phyloP scores from a whole-genome alignment of 2,888 invertebrate species.

The Ctenicera cuprea region DNA sequence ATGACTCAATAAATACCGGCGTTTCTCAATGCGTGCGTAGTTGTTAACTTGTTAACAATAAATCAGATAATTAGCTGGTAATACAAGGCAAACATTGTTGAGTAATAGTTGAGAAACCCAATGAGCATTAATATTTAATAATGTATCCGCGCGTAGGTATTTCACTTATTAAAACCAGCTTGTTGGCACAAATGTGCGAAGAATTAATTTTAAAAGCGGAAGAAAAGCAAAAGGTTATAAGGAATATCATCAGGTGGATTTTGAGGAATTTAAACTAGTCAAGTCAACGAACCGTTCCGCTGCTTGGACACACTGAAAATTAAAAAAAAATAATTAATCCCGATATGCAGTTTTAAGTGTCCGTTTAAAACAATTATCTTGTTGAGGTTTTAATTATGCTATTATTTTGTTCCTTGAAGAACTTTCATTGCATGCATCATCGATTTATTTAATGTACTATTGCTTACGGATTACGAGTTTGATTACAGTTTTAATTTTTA shows the following conservation, averaged over 20 bases:
- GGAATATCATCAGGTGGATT: background rate
- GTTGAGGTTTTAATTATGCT: background rate
- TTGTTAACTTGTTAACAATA: conserved; percentile 24
- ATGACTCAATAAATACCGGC: conserved; percentile 11
- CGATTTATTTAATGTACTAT: background rate
- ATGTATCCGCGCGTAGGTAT: conserved; percentile 8
- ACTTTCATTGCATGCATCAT: background rate
- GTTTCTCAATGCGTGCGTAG: conserved; percentile 18
- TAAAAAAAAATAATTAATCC: background rate
- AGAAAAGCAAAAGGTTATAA: conserved; percentile 8
- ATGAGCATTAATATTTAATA: conserved; percentile 14
- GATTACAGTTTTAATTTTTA: background rate
- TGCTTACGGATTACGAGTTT: no score
- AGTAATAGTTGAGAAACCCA: conserved; percentile 17
- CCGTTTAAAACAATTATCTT: background rate
- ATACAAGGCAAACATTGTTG: conserved; percentile 28
- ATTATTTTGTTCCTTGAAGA: background rate
- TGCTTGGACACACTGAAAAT: background rate
- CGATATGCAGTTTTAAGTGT: background rate
- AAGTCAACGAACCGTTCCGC: conserved; percentile 6
- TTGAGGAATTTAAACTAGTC: conserved; percentile 4
- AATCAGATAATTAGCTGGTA: conserved; percentile 22
- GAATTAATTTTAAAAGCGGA: conserved; percentile 22
- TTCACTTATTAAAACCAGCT: conserved; percentile 15
- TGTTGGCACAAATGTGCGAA: conserved; percentile 4